Percentiles rank a stretch among this genome's conserved stretches.
Conservation (phyloP, 2,113 vertebrate species). For the Pseudorasbora parva region DNA sequence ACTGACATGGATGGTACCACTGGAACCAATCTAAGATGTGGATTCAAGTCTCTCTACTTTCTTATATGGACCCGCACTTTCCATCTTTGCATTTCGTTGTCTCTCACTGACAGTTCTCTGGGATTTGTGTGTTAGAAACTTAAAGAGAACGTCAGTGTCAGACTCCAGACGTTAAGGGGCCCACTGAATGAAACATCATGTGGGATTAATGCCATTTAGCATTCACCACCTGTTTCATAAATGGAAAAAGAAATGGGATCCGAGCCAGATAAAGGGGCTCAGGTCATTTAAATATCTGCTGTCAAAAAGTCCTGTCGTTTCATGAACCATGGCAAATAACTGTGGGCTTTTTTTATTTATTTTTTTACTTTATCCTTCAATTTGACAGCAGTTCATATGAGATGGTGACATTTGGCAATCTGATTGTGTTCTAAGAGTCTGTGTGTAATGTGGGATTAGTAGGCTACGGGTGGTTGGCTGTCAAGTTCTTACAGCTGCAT, state of each 20-base stretch:
- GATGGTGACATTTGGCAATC: slow-evolving; percentile 17
- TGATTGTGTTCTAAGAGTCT: slow-evolving; percentile 12
- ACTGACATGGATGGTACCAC: neutral
- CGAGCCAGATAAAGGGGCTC: neutral
- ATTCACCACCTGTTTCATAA: slow-evolving; percentile 45
- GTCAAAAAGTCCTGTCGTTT: slow-evolving; percentile 9
- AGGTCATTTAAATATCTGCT: slow-evolving; percentile 39
- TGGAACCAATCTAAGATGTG: neutral
- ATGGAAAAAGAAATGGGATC: slow-evolving; percentile 17
- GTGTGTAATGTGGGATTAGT: neutral
- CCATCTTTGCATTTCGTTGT: neutral
- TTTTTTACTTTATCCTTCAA: slow-evolving; percentile 22
- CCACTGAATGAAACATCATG: slow-evolving; percentile 14
- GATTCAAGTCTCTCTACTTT: neutral
- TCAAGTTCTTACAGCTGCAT: neutral
- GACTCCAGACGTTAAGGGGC: neutral
- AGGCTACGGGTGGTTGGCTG: neutral
- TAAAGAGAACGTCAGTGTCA: neutral
- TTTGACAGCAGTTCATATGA: slow-evolving; percentile 11
- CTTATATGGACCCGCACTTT: neutral
- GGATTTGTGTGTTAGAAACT: neutral
- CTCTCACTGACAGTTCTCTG: neutral
- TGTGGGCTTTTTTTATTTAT: neutral
- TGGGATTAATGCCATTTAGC: slow-evolving; percentile 31
- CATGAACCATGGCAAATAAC: slow-evolving; percentile 1